Conservation (phyloP, 2,797 vertebrate species). For the Zenarchopterus dispar region DNA sequence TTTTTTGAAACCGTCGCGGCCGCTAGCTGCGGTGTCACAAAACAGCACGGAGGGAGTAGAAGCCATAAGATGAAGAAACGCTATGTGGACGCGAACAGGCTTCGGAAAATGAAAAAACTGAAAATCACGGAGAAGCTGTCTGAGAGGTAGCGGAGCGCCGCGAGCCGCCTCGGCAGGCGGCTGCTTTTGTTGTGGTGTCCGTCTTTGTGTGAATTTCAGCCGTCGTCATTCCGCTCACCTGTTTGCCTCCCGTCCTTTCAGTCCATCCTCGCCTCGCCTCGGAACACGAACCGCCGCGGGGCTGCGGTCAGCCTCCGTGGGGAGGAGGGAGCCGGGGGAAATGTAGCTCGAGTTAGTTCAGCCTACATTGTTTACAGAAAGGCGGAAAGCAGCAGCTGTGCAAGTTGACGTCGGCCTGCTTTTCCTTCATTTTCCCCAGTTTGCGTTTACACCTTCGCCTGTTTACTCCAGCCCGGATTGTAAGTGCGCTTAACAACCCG, state of each 20-base stretch:
- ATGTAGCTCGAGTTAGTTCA: slow-evolving; percentile 22
- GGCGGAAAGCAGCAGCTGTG: slow-evolving; percentile 21
- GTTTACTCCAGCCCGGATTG: neutral
- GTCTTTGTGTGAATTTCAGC: slow-evolving; percentile 69
- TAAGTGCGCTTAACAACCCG: neutral
- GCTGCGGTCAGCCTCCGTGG: no score
- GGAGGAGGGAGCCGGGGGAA: neutral
- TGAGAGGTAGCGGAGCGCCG: slow-evolving; percentile 76
- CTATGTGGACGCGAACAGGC: slow-evolving; percentile 82
- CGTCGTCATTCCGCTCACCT: slow-evolving; percentile 68
- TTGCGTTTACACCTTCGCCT: neutral
- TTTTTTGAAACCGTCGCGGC: neutral
- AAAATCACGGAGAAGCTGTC: slow-evolving; percentile 84
- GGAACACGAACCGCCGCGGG: no score
- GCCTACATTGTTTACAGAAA: slow-evolving; percentile 51
- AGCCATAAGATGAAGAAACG: slow-evolving; percentile 87
- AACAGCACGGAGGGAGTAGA: slow-evolving; percentile 49
- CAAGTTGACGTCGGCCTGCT: slow-evolving; percentile 52
- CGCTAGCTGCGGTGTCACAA: slow-evolving; percentile 34
- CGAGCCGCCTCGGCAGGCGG: no score
- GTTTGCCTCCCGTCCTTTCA: slow-evolving; percentile 38
- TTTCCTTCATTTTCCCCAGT: neutral
- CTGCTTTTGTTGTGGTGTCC: slow-evolving; percentile 71
- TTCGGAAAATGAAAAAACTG: slow-evolving; percentile 84
- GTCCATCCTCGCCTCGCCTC: neutral